Conservation (phyloP, 2,797 vertebrate genomes). For the Eptatretus atami region DNA sequence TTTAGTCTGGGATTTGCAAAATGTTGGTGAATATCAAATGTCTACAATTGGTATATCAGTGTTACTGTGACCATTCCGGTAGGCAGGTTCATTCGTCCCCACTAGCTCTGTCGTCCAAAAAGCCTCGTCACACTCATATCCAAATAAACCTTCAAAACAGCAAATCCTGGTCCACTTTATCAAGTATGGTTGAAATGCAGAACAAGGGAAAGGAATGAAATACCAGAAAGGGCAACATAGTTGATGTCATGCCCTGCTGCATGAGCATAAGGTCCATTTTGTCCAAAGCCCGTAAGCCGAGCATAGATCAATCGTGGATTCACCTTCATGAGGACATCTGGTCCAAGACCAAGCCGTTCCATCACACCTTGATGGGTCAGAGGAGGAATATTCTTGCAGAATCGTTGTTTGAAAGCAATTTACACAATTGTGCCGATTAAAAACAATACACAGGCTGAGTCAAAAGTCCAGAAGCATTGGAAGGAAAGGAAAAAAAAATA, state of each 20-base stretch:
- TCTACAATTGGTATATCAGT: neutral
- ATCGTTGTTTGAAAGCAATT: too few relatives aligned
- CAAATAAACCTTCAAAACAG: neutral
- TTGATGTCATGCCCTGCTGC: slow-evolving; percentile 79
- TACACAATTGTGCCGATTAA: too few relatives aligned
- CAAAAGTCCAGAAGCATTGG: too few relatives aligned
- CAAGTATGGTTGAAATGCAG: neutral
- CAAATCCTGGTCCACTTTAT: neutral
- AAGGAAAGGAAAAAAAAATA: too few relatives aligned
- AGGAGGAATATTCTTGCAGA: too few relatives aligned
- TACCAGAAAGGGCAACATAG: slow-evolving; percentile 62
- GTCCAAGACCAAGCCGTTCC: slow-evolving; percentile 62
- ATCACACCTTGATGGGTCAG: slow-evolving; percentile 33
- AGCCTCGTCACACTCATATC: neutral
- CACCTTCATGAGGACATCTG: slow-evolving; percentile 25
- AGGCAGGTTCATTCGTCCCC: neutral
- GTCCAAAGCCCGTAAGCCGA: slow-evolving; percentile 60
- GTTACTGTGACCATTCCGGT: neutral
- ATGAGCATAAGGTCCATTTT: slow-evolving; percentile 25
- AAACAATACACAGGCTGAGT: too few relatives aligned
- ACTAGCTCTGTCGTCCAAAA: neutral
- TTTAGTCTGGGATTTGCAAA: too few relatives aligned
- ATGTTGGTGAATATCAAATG: too few relatives aligned
- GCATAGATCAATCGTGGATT: slow-evolving; percentile 68
- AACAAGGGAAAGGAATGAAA: neutral